Evolutionary conservation across 2,797 vertebrate genomes (phyloP).

Genomic region (Bovichtus diacanthus): DNA sequence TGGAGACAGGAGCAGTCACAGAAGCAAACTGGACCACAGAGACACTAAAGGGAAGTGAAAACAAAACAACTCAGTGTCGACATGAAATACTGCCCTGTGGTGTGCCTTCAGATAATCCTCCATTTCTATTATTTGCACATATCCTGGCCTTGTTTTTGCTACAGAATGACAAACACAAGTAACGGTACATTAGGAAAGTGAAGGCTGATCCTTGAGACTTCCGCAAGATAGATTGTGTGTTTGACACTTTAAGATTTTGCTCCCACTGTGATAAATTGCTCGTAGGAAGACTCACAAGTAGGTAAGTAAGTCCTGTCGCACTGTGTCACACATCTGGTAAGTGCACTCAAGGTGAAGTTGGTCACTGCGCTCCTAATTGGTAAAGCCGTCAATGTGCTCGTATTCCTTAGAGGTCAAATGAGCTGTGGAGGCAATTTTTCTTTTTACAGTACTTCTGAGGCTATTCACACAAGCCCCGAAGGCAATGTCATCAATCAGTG

Average conservation of each 20-base stretch:
- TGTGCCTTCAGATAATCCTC: slow-evolving; percentile 63
- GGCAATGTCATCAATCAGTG: slow-evolving; percentile 59
- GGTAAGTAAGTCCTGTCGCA: slow-evolving; percentile 39
- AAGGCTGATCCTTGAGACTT: slow-evolving; percentile 66
- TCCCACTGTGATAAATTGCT: slow-evolving; percentile 63
- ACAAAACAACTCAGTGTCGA: slow-evolving; percentile 65
- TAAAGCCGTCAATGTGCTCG: slow-evolving; percentile 23
- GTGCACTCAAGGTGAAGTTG: slow-evolving; percentile 38
- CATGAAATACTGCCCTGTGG: slow-evolving; percentile 62
- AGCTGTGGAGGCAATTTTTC: slow-evolving; percentile 25
- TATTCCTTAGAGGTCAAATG: slow-evolving; percentile 50
- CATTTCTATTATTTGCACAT: slow-evolving; percentile 76
- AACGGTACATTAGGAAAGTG: slow-evolving; percentile 57
- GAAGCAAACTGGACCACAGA: slow-evolving; percentile 67
- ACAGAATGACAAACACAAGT: slow-evolving; percentile 67
- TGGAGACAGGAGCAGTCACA: slow-evolving; percentile 66
- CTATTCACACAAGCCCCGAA: slow-evolving; percentile 33
- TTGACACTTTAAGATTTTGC: slow-evolving; percentile 53
- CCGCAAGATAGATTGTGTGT: slow-evolving; percentile 53
- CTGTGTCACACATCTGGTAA: not conserved
- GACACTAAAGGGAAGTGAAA: slow-evolving; percentile 74
- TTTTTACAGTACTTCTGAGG: slow-evolving; percentile 47
- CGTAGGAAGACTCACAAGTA: slow-evolving; percentile 13
- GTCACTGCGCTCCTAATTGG: slow-evolving; percentile 33
- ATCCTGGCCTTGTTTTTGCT: slow-evolving; percentile 76